Evolutionary conservation across 2,113 vertebrate species (phyloP), one percentile per base, ranked within the genome.

Genomic region (Poeciliopsis retropinna): DNA sequence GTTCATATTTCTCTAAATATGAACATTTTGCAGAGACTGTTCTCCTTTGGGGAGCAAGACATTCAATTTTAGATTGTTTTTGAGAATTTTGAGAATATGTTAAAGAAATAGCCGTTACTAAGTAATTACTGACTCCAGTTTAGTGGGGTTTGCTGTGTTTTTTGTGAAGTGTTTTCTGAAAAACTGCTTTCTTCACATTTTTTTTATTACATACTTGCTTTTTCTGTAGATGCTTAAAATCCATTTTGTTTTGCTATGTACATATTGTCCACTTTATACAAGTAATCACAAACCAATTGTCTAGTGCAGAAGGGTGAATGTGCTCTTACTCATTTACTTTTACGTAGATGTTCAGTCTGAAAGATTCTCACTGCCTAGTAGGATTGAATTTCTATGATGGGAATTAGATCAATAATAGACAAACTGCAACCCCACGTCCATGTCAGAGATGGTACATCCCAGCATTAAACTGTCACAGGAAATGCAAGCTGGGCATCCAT

Each of bases 401-500:
- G 27, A 29, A 70, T 82, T 71, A 68, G 66, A 71, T 64, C 74
- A 80, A 28, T 39, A 63, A 69, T 69, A 81, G 66, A 74, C 32
- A 3, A 51, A 41, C 25, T 57, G 28, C 39, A 81, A 81, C 81
- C 87, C 89, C 80, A 80, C 64, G 13, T 80, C 78, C 76, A 64
- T 62, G 80, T 64, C 68, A 39, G 81, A 87, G 64, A 83, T 91
- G 91, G 92, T 93, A 88, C 63, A 30, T 63, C 73, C 92, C 92
- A 68, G 76, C 86, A 91, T 92, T 93, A 92, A 57, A 92, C 91
- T 90, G 89, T 93, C 91, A 92, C 78, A 86, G 90, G 83, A 88
- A 93, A 93, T 90, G 91, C 83, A 88, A 92, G 91, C 91, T 92
- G 92, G 90, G 92, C 92, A 92, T 89, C 88, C 85, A 92, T 91